phyloP scores from a whole-genome alignment of 2,797 vertebrate genomes.

The Nasua narica region DNA sequence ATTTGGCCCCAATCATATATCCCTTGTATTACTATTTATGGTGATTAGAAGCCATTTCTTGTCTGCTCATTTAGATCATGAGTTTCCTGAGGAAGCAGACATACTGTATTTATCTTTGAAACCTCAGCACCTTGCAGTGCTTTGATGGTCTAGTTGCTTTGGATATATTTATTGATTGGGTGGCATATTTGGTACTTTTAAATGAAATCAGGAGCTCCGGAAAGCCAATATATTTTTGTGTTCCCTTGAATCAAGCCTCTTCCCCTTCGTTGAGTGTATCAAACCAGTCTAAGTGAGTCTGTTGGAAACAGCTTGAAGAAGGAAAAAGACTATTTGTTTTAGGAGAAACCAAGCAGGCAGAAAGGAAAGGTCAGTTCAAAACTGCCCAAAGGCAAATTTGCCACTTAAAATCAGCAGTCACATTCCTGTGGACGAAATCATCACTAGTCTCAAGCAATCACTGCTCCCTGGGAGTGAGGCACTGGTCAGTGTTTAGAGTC shows the following conservation, averaged over 20 bases:
- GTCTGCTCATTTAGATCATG: neutral
- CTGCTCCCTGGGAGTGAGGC: neutral
- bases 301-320: neutral
- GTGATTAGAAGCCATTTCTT: neutral
- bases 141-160: neutral
- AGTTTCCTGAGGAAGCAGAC: neutral
- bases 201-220: neutral
- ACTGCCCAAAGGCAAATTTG: neutral
- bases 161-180: neutral
- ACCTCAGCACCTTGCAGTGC: neutral
- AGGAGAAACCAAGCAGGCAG: neutral
- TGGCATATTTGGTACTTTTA: neutral
- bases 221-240: neutral
- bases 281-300: neutral
- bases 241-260: neutral
- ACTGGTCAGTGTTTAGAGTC: neutral
- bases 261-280: neutral
- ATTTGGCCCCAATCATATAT: neutral
- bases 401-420: neutral
- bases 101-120: neutral
- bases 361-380: neutral
- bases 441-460: neutral
- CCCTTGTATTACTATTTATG: neutral
- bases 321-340: neutral
- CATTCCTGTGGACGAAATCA: neutral